These are phyloP conservation scores for Bucco capensis DNA, from an alignment of 2,113 vertebrate genomes.

Conservation along the genomic window DNA sequence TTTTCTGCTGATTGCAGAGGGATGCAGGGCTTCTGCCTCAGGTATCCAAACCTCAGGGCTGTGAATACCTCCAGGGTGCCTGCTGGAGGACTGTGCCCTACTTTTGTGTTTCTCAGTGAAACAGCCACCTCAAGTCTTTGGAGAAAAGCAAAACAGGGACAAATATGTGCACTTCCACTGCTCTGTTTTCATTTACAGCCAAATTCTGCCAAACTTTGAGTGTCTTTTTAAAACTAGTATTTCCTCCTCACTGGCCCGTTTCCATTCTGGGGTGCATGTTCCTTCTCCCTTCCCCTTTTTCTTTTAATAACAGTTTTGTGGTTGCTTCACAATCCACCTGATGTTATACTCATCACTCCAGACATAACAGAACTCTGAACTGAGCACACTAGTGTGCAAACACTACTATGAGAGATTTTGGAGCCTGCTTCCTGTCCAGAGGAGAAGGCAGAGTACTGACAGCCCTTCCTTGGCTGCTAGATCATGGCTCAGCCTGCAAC, in stretches of 20 bases:
- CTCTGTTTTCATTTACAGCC: slow-evolving; percentile 4
- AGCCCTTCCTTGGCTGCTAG: neutral
- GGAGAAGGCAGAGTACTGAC: neutral
- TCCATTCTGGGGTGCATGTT: neutral
- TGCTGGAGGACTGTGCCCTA: neutral
- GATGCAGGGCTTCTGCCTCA: neutral
- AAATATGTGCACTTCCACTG: neutral
- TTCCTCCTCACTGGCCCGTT: neutral
- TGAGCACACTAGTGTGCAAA: neutral
- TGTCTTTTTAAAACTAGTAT: neutral
- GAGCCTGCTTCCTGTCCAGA: neutral
- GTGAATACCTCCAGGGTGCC: neutral
- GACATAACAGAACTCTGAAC: neutral
- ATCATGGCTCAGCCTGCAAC: neutral
- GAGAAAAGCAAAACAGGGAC: neutral
- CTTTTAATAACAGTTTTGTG: neutral
- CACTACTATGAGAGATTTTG: neutral
- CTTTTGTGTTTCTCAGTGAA: neutral
- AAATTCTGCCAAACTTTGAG: neutral
- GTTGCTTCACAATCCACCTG: neutral
- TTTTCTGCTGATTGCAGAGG: neutral
- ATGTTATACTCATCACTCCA: neutral
- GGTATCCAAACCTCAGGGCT: neutral
- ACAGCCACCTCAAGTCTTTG: neutral
- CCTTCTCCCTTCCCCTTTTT: neutral